Percentiles rank a stretch among this genome's conserved stretches.
Evolutionary conservation across 2,888 invertebrate species (phyloP).

Genomic region (Agrotis puta): DNA sequence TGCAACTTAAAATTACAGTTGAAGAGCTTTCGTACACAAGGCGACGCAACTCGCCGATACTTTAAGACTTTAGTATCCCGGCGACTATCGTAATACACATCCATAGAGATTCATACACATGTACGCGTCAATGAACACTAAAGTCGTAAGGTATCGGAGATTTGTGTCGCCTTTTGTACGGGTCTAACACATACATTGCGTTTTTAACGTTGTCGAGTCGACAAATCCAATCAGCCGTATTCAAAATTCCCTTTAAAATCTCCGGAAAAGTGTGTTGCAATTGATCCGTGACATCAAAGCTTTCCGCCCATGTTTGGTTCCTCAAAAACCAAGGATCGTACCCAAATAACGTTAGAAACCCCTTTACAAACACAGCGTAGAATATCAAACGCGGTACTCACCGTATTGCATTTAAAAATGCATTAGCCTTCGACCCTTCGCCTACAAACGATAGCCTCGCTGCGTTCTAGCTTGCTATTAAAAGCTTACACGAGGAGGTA

Average conservation of each 20-base stretch:
- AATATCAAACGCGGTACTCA: conserved; percentile 15
- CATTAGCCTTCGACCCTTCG: conserved; percentile 30
- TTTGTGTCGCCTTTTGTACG: not conserved
- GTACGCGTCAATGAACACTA: no score
- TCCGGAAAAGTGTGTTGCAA: not conserved
- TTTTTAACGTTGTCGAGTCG: not conserved
- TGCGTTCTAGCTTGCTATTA: conserved; percentile 41
- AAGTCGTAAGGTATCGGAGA: no score
- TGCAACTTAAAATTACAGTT: no score
- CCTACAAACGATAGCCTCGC: conserved; percentile 29
- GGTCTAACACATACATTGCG: not conserved
- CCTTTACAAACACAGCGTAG: not conserved
- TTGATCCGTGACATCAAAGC: not conserved
- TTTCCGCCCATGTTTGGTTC: not conserved
- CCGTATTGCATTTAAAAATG: conserved; percentile 39
- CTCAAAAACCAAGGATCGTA: not conserved
- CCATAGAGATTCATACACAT: no score
- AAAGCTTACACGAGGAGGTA: conserved; percentile 29
- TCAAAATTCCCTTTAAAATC: not conserved
- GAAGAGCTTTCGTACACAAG: no score
- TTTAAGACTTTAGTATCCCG: no score
- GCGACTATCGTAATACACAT: no score
- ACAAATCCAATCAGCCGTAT: no score
- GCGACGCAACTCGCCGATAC: no score
- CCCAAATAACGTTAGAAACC: not conserved